Evolutionary conservation across 2,888 invertebrate genomes (phyloP), one percentile per base, ranked within the genome.

Genomic region (Apocheima hispidaria): DNA sequence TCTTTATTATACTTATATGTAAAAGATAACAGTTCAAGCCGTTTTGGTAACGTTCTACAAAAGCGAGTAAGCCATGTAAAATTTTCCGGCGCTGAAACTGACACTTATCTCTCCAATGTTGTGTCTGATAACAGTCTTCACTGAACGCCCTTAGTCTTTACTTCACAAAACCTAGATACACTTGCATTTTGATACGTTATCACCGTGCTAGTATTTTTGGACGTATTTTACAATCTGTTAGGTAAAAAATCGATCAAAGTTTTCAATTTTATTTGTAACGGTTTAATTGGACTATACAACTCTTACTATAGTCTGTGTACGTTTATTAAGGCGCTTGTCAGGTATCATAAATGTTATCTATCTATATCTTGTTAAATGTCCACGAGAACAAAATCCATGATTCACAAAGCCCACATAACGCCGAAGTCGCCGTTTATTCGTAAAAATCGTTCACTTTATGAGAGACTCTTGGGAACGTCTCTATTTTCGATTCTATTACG

Each of bases 181-280:
- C 28, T 40, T 51, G 40, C 51, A 51, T 51, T 28, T 51, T 20
- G 51, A 51, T 51, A 51, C 26, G 40, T n/a, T 51, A 51, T 51
- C 51, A 38, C 26, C 28, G 28, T 40, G 38, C 12, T 50, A 18
- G 6, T 28, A 10, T 51, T 51, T 51, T 40, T 28, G 10, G 16
- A 36, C 7, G 12, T n/a, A 33, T 20, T 46, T 46, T 46, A 18
- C 46, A 46, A 46, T 30, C 7, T 46, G 10, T 33, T 26, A 44
- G 5, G 2, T n/a, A 12, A 23, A 23, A 14, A 16, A 50, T 50
- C 36, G 36, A 50, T 50, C 50, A 38, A 44, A 26, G 18, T 30
- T 12, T 30, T 30, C 5, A 9, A 23, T 5, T 18, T 12, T 18
- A 21, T n/a, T 41, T 21, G 4, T 4, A 14, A 16, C 26, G 9